A percentile compares a stretch with the other conserved stretches of the same genome.
phyloP scores from a whole-genome alignment of 2,888 invertebrate genomes.

The Cheilosia grossa region DNA sequence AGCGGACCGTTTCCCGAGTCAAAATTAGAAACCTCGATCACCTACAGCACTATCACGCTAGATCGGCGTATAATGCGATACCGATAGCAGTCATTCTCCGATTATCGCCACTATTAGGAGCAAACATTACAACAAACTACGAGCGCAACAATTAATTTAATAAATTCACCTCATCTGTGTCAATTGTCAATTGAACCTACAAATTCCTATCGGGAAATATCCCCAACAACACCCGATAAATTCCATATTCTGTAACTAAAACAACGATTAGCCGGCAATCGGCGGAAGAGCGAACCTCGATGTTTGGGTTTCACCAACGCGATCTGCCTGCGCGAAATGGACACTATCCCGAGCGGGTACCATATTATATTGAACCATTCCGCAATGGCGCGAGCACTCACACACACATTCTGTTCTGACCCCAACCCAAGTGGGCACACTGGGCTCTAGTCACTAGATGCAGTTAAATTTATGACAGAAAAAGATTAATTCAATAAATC shows the following conservation, averaged over 20 bases:
- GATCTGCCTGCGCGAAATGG: conserved; percentile 9
- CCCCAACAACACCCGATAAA: conserved; percentile 47
- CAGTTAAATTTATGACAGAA: conserved; percentile 73
- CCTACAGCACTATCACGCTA: background rate
- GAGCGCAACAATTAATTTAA: conserved; percentile 36
- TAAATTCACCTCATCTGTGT: conserved; percentile 9
- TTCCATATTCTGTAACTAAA: conserved; percentile 39
- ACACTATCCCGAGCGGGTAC: background rate
- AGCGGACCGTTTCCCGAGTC: background rate
- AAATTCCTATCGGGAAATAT: conserved; percentile 1
- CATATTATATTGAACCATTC: background rate
- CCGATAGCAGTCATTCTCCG: conserved; percentile 9
- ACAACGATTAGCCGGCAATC: conserved; percentile 41
- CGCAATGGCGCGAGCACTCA: conserved; percentile 4
- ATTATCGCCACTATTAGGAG: conserved; percentile 16
- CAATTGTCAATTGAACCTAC: background rate
- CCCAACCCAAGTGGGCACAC: conserved; percentile 48
- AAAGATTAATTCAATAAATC: conserved; percentile 75
- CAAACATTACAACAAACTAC: conserved; percentile 6
- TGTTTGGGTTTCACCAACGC: conserved; percentile 22
- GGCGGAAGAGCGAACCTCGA: conserved; percentile 3
- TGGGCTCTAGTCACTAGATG: conserved; percentile 31
- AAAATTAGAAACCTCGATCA: background rate
- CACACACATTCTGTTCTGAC: conserved; percentile 24
- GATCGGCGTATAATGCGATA: background rate